Evolutionary conservation across 2,797 vertebrate genomes (phyloP), one percentile per base, ranked within the genome.

Genomic region (Perodicticus potto): DNA sequence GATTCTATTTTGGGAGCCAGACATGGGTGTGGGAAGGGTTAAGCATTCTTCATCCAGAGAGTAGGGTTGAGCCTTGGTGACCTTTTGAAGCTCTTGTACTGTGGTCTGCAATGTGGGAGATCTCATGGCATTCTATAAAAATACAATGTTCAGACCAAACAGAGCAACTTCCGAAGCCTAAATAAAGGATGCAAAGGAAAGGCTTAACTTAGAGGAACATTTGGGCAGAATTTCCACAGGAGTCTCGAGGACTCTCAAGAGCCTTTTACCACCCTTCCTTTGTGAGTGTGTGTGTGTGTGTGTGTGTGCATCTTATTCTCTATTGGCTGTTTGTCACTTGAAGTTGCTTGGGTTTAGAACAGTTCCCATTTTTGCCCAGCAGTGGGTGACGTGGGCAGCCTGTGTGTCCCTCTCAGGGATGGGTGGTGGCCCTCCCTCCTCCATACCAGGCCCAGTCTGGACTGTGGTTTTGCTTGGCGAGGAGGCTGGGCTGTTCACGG

Each of bases 11-110:
- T 77, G 40, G 88, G 85, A 89, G 29, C 63, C 34, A 76, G 70
- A 84, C 27, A 34, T 29, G 81, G 90, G 59, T 53, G 80, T 93
- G 77, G 95, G 82, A 78, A 97, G 85, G 81, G 95, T 87, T 94
- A 93, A 95, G 90, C 45, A 43, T 97, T 82, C 85, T 80, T 61
- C 63, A 86, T 83, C n/a, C 63, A 22, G 74, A 88, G 87, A 88
- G 63, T 34, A 20, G 61, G 27, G 86, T 17, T 89, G 89, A 93
- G 74, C 53, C 74, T 95, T 32, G 0, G 5, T 34, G 86, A 83
- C 55, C 70, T 89, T 97, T 94, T 59, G 14, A 86, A 97, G 93
- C 78, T 95, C 86, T 77, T 86, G 27, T 25, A 65, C 65, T 49
- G 59, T 2, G 2, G 69, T 59, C 65, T 81, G 67, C 5, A 1